These are phyloP conservation scores for Stenolophus ochropezus DNA, from an alignment of 2,888 invertebrate species.

Conservation along the genomic window DNA sequence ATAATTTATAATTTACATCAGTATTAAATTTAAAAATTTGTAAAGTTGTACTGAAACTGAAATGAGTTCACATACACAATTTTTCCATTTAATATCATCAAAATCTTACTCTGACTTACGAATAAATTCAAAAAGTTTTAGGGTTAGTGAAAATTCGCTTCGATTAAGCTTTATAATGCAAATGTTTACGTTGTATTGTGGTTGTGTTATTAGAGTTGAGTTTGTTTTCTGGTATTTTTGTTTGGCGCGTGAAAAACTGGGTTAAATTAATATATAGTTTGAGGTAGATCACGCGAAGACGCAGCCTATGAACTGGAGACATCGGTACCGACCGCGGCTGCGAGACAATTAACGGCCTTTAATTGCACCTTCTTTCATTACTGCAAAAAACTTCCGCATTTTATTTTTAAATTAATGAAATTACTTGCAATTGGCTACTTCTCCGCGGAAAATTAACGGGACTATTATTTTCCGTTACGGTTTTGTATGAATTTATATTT, in stretches of 20 bases:
- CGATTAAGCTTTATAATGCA: not conserved
- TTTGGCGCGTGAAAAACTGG: not conserved
- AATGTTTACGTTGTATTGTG: not conserved
- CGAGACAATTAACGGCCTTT: conserved; percentile 42
- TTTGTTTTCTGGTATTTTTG: not conserved
- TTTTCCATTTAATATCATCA: too few species aligned
- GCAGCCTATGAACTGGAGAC: not conserved
- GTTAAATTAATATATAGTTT: conserved; percentile 8
- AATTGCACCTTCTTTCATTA: conserved; percentile 47
- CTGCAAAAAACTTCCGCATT: conserved; percentile 25
- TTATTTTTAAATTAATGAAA: conserved; percentile 47
- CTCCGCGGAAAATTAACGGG: too few species aligned
- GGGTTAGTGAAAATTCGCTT: not conserved
- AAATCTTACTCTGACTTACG: too few species aligned
- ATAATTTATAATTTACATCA: too few species aligned
- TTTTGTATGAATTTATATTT: too few species aligned
- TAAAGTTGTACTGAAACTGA: too few species aligned
- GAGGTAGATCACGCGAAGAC: not conserved
- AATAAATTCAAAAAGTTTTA: not conserved
- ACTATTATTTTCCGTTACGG: too few species aligned
- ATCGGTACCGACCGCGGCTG: not conserved
- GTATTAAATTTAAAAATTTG: too few species aligned
- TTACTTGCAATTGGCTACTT: conserved; percentile 14
- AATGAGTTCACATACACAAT: too few species aligned
- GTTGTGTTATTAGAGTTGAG: not conserved